phyloP scores from a whole-genome alignment of 2,113 vertebrate genomes.

The Mormyrus iriodes region DNA sequence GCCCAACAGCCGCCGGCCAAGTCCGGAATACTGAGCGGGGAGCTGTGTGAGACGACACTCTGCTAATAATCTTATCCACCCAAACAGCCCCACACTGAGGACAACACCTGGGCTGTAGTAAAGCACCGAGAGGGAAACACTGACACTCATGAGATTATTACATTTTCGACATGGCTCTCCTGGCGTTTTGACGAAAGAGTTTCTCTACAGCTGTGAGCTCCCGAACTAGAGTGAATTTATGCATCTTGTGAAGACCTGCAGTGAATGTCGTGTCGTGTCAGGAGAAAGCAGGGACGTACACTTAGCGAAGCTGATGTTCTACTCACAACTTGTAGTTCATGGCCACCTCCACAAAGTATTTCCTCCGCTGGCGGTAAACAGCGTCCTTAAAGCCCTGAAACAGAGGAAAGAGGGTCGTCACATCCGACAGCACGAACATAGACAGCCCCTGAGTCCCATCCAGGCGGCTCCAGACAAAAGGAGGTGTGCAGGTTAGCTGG shows the following conservation, averaged over 20 bases:
- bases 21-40: background rate
- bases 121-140: background rate
- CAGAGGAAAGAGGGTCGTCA: conserved; percentile 24
- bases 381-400: conserved; percentile 95
- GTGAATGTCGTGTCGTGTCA: background rate
- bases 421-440: background rate
- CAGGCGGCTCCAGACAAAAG: background rate
- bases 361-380: conserved; percentile 90
- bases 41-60: background rate
- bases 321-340: conserved; percentile 98
- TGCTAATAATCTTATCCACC: background rate
- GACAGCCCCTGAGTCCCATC: background rate
- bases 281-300: background rate
- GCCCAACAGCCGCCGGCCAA: background rate
- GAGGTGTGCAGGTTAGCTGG: background rate
- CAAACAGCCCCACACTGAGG: background rate
- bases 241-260: background rate
- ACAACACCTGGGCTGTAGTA: background rate
- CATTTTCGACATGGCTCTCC: background rate
- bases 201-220: background rate
- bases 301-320: conserved; percentile 29
- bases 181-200: background rate
- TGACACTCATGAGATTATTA: background rate
- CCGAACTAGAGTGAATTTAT: background rate
- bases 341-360: conserved; percentile 97